Evolutionary conservation across 2,888 invertebrate species (phyloP), one percentile per base, ranked within the genome.

Genomic region (Tineola bisselliella): DNA sequence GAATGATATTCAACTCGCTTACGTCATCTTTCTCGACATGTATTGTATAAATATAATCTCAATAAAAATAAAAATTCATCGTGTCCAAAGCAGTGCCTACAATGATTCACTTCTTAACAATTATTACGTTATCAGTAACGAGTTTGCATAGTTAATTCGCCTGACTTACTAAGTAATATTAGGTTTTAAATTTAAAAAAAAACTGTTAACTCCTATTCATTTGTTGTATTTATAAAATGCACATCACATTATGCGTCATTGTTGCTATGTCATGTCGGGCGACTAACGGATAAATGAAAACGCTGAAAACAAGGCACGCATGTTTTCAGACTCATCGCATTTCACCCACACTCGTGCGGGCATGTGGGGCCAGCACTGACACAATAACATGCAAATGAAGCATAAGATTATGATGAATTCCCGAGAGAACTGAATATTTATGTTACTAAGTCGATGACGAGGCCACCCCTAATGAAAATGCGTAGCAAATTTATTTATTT

Each of bases 301-400:
- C 6, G 58, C 58, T 33, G 33, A 15, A 58, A 58, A 33, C 54
- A 54, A 25, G 54, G 54, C 54, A 54, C 54, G 25, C 54, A 8
- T 25, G 58, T 2, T 56, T 56, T 56, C 25, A 19, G 56, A 11
- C 25, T 56, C 19, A 6, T 12, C 56, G 30, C 56, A 3, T 56
- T 12, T 25, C 56, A 56, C 19, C 25, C 48, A 15, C 48, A 48
- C 48, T 17, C 48, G 48, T 48, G 48, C 6, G 48, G 48, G 48
- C 48, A 48, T 48, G 48, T 48, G 48, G 10, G 30, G 30, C 19
- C 74, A 72, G 69, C 72, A 70, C 71, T 68, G 69, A 71, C 73
- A 71, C 74, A 78, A 80, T 78, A 77, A 72, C 74, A 82, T 81
- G 79, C 73, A 81, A 81, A 83, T 82, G 78, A 79, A 79, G 72